These are phyloP conservation scores for Uropetala carovei DNA, from an alignment of 2,888 invertebrate genomes.

Conservation along the genomic window DNA sequence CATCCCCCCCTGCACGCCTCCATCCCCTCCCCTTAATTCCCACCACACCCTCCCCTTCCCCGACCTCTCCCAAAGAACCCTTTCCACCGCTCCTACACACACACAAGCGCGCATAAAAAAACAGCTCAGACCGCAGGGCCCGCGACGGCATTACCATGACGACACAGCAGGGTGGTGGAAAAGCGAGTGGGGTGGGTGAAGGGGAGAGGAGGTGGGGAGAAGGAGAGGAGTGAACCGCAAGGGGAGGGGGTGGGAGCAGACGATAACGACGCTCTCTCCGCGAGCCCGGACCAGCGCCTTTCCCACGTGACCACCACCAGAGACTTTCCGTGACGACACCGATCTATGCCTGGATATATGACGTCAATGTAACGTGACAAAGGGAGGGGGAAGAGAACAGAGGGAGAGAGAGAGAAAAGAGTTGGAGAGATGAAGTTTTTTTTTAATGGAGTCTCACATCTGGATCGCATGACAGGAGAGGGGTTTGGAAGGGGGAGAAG, in stretches of 20 bases:
- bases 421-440: not conserved
- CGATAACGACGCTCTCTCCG: not conserved
- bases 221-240: not conserved
- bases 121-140: not conserved
- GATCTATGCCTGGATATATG: conserved; percentile 36
- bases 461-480: not conserved
- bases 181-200: not conserved
- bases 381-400: not conserved
- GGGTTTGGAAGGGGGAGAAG: not conserved
- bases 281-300: conserved; percentile 15
- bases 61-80: not conserved
- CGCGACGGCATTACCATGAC: conserved; percentile 7
- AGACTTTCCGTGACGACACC: conserved; percentile 51
- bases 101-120: no score
- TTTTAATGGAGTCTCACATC: conserved; percentile 16
- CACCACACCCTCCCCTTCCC: not conserved
- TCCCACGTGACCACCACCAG: not conserved
- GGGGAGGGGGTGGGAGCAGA: not conserved
- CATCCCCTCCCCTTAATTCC: not conserved
- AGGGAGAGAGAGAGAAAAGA: not conserved
- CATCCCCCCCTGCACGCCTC: not conserved
- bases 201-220: not conserved
- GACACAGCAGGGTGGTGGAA: not conserved
- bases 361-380: conserved; percentile 55
- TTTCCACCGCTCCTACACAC: not conserved